Conservation (phyloP, 2,888 invertebrate species). For the Prostheceraeus crozeri region DNA sequence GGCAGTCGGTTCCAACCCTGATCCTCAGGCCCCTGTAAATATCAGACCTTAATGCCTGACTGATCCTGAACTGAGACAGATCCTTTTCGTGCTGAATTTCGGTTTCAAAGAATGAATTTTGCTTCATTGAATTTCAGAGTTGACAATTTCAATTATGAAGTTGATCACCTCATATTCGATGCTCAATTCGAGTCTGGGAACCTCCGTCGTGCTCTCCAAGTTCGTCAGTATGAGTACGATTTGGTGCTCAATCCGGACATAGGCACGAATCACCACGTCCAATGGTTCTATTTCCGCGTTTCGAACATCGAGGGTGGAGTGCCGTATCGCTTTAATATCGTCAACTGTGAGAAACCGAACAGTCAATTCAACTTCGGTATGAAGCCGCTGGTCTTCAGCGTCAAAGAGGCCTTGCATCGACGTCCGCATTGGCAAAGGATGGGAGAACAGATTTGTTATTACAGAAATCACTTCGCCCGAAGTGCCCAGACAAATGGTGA, state of each 20-base stretch:
- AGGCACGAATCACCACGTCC: slow-evolving; percentile 68
- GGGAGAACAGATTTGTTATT: slow-evolving; percentile 73
- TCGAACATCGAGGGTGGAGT: slow-evolving; percentile 66
- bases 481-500: slow-evolving; percentile 26
- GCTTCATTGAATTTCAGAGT: background rate
- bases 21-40: no score
- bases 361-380: slow-evolving; percentile 79
- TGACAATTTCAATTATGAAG: background rate
- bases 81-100: no score
- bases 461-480: slow-evolving; percentile 62
- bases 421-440: slow-evolving; percentile 65
- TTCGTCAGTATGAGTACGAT: slow-evolving; percentile 71
- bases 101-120: background rate
- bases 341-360: slow-evolving; percentile 76
- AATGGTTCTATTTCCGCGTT: slow-evolving; percentile 87
- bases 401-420: slow-evolving; percentile 63
- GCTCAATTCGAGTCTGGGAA: slow-evolving; percentile 80
- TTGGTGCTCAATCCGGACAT: slow-evolving; percentile 74
- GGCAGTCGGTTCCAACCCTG: no score
- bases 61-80: no score
- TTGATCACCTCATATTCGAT: slow-evolving; percentile 65
- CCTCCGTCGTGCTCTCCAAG: slow-evolving; percentile 71
- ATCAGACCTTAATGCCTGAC: no score
- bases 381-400: slow-evolving; percentile 79
- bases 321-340: slow-evolving; percentile 73